These are phyloP conservation scores for Xestia c-nigrum DNA, from an alignment of 2,888 invertebrate genomes.

Conservation along the genomic window DNA sequence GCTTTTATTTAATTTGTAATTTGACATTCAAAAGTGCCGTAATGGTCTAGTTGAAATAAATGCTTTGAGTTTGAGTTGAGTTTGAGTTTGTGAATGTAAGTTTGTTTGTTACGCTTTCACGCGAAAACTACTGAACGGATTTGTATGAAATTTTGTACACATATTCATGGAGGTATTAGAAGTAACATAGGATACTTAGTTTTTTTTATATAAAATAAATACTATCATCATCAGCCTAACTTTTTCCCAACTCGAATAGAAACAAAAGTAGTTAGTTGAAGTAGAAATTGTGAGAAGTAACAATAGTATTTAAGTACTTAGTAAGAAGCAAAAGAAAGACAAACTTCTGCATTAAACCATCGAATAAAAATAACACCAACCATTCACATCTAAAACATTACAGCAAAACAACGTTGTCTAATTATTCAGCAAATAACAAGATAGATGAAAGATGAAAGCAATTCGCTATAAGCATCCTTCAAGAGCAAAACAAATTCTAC, in stretches of 20 bases:
- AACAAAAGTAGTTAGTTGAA: not conserved
- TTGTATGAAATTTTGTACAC: too few relatives aligned
- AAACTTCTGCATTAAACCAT: too few relatives aligned
- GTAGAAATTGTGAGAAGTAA: not conserved
- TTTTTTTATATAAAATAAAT: too few relatives aligned
- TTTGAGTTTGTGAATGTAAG: too few relatives aligned
- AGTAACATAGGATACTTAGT: too few relatives aligned
- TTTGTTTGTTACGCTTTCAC: too few relatives aligned
- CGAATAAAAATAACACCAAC: not conserved
- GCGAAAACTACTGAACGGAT: too few relatives aligned
- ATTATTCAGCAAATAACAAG: constrained; percentile 35
- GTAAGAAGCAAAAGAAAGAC: not conserved
- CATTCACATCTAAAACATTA: not conserved
- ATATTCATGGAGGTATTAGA: too few relatives aligned
- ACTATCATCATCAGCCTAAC: not conserved
- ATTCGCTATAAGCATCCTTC: constrained; percentile 35
- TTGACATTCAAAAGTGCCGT: too few relatives aligned
- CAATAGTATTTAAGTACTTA: not conserved
- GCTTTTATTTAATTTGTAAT: too few relatives aligned
- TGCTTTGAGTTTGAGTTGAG: too few relatives aligned
- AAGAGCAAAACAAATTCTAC: constrained; percentile 46
- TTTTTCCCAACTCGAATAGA: not conserved
- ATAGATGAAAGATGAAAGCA: constrained; percentile 31
- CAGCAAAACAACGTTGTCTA: constrained; percentile 24
- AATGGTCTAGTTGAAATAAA: too few relatives aligned